A percentile compares a stretch with the other conserved stretches of the same genome.
These are phyloP conservation scores for Dryococelus australis DNA, from an alignment of 2,888 invertebrate species.

Conservation along the genomic window DNA sequence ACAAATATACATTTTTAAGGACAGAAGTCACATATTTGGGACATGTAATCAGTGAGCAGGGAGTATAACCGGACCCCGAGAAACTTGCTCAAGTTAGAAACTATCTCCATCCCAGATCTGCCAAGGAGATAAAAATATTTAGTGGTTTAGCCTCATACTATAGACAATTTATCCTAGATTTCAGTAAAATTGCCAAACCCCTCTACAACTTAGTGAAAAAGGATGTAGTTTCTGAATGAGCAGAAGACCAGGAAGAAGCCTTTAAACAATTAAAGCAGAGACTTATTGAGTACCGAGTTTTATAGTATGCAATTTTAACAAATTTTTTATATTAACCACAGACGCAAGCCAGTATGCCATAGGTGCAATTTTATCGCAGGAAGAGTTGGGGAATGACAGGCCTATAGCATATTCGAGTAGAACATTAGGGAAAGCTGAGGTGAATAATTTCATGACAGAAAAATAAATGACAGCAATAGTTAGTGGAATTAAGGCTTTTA, in stretches of 20 bases:
- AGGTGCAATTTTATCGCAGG: conserved; percentile 38
- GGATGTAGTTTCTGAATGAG: not conserved
- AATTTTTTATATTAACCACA: conserved; percentile 36
- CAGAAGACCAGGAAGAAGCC: conserved; percentile 8
- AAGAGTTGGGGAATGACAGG: conserved; percentile 27
- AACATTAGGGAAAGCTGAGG: conserved; percentile 33
- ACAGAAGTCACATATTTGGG: conserved; percentile 11
- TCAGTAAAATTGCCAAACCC: conserved; percentile 36
- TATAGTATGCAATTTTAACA: conserved; percentile 34
- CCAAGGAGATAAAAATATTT: conserved; percentile 22
- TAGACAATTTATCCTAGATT: conserved; percentile 39
- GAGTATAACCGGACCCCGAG: conserved; percentile 35
- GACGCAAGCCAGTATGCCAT: conserved; percentile 36
- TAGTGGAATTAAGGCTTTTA: conserved; percentile 35
- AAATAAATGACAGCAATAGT: conserved; percentile 43
- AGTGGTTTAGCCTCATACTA: conserved; percentile 30
- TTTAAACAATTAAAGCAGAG: conserved; percentile 24
- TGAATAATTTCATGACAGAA: conserved; percentile 33
- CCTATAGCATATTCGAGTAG: conserved; percentile 40
- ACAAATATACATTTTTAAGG: conserved; percentile 43
- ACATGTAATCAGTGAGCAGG: conserved; percentile 38
- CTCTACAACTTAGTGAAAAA: too few species aligned
- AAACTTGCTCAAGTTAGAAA: conserved; percentile 5
- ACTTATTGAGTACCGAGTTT: conserved; percentile 16
- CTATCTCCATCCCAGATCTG: not conserved